Percentiles rank a stretch among this genome's conserved stretches.
Evolutionary conservation across 2,113 vertebrate genomes (phyloP).

Genomic region (Mugil cephalus): DNA sequence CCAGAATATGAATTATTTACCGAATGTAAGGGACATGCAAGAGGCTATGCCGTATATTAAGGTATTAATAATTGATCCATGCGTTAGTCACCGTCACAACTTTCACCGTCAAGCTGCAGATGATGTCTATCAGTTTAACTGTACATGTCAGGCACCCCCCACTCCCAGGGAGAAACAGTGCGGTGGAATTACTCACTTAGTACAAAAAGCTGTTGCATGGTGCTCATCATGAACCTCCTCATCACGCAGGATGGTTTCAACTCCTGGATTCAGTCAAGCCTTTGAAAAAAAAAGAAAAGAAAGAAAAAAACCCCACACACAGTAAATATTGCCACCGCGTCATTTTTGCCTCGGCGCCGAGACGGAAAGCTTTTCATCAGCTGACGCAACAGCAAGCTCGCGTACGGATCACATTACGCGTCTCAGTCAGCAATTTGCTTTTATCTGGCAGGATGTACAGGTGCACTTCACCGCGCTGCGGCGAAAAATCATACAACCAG

Average conservation of each 20-base stretch:
- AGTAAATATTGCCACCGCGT: conserved; percentile 54
- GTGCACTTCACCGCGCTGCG: conserved; percentile 27
- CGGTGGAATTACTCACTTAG: conserved; percentile 38
- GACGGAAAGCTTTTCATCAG: conserved; percentile 36
- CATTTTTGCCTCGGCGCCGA: conserved; percentile 4
- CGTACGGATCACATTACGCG: conserved; percentile 43
- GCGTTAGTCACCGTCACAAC: conserved; percentile 28
- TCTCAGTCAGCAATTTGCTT: conserved; percentile 32
- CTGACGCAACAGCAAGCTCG: neutral
- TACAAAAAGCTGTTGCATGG: conserved; percentile 37
- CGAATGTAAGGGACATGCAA: conserved; percentile 10
- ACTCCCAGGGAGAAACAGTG: neutral
- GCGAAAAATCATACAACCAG: conserved; percentile 38
- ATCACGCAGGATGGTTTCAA: conserved; percentile 41
- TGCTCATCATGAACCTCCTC: conserved; percentile 31
- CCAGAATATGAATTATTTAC: conserved; percentile 62
- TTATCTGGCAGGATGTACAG: conserved; percentile 30
- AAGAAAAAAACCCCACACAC: no score
- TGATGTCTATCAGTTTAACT: conserved; percentile 42
- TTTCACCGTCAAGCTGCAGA: conserved; percentile 54
- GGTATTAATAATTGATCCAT: conserved; percentile 63
- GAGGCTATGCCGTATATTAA: conserved; percentile 36
- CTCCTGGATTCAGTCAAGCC: conserved; percentile 47
- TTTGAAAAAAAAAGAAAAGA: neutral
- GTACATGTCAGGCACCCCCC: conserved; percentile 31